These are phyloP conservation scores for Gobionotothen gibberifrons DNA, from an alignment of 2,797 vertebrate genomes.

Conservation along the genomic window DNA sequence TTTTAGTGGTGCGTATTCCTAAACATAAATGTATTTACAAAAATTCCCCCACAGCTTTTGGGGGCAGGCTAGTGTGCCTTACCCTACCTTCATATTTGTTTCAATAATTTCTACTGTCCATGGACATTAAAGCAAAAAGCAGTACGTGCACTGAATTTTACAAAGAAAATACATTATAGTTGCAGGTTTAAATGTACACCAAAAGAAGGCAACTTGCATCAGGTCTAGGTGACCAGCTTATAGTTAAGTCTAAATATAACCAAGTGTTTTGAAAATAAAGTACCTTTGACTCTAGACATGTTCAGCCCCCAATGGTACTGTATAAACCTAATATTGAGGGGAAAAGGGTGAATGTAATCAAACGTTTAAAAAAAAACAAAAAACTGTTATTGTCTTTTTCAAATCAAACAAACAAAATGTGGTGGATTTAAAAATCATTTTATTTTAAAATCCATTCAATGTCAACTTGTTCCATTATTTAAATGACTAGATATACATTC, in stretches of 20 bases:
- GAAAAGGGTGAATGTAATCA: no score
- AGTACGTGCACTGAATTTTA: neutral
- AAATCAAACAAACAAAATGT: constrained; percentile 3
- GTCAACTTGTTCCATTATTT: constrained; percentile 77
- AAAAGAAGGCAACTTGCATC: no score
- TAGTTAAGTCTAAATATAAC: no score
- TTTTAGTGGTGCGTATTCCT: neutral
- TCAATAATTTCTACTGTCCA: neutral
- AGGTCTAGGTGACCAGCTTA: no score
- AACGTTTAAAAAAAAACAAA: no score
- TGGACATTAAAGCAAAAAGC: neutral
- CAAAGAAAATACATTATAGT: neutral
- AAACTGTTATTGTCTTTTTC: neutral
- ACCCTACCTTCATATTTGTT: neutral
- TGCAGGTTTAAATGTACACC: constrained; percentile 5
- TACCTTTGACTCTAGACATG: no score
- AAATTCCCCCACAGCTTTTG: neutral
- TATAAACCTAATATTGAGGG: neutral
- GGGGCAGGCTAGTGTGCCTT: neutral
- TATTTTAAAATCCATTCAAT: constrained; percentile 83
- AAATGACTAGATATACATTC: constrained; percentile 83
- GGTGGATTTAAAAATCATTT: constrained; percentile 71
- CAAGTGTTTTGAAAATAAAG: no score
- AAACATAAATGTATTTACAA: no score
- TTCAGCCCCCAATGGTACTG: no score